Conservation (phyloP, 2,888 invertebrate genomes). For the Patella ulyssiponensis region DNA sequence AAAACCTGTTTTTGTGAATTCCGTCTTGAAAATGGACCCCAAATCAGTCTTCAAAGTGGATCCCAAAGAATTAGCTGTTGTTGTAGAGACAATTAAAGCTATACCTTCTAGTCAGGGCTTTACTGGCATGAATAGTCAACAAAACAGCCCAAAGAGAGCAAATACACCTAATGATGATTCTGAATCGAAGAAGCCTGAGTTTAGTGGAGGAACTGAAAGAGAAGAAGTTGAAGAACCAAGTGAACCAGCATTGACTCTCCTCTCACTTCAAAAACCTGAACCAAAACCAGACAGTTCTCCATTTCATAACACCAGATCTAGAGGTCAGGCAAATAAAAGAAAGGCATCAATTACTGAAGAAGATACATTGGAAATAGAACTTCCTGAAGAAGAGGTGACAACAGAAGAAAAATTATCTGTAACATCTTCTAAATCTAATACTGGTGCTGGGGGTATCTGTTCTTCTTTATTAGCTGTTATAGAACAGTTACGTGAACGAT, state of each 20-base stretch:
- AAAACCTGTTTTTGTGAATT: not conserved
- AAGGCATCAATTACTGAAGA: not conserved
- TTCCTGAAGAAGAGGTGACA: not conserved
- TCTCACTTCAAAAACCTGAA: conserved; percentile 3
- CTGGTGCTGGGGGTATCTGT: conserved; percentile 60
- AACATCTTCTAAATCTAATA: not conserved
- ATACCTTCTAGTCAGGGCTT: conserved; percentile 42
- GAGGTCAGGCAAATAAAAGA: conserved; percentile 11
- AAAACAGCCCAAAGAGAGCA: conserved; percentile 48
- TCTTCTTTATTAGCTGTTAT: conserved; percentile 70
- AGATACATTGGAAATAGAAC: not conserved
- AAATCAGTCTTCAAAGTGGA: not conserved
- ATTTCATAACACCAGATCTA: conserved; percentile 16
- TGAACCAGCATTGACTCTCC: not conserved
- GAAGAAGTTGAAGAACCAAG: conserved; percentile 5
- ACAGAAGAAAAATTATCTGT: not conserved
- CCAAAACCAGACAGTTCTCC: not conserved
- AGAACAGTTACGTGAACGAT: conserved; percentile 66
- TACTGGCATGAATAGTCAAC: conserved; percentile 59
- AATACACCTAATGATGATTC: conserved; percentile 16
- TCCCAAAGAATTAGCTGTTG: conserved; percentile 39
- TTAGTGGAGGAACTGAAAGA: not conserved
- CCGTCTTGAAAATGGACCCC: not conserved
- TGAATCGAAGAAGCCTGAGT: conserved; percentile 6
- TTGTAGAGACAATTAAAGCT: conserved; percentile 55